These are phyloP conservation scores for Suricata suricatta DNA, from an alignment of 2,113 vertebrate species.

Conservation along the genomic window DNA sequence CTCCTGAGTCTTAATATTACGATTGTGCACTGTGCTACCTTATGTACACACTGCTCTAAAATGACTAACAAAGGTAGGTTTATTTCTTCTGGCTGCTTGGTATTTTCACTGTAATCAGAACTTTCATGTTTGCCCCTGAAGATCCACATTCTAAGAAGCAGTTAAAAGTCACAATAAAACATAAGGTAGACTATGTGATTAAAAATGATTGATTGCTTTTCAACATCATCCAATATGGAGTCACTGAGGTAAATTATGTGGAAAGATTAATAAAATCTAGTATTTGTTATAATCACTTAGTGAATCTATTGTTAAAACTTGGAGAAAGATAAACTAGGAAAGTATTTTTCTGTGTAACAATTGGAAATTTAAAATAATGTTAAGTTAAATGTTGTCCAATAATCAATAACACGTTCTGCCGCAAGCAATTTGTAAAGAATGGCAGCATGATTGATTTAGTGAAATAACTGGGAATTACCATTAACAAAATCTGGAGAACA, in stretches of 20 bases:
- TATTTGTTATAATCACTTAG: not conserved
- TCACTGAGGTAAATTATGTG: not conserved
- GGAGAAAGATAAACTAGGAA: not conserved
- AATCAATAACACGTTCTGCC: not conserved
- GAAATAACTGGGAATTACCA: not conserved
- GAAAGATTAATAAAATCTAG: not conserved
- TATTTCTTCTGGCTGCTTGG: not conserved
- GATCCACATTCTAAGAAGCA: not conserved
- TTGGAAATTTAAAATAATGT: not conserved
- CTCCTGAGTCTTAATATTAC: fast-evolving
- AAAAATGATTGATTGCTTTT: not conserved
- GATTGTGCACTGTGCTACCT: fast-evolving
- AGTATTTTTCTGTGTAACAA: not conserved
- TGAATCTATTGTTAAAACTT: not conserved
- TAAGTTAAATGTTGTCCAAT: not conserved
- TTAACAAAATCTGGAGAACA: not conserved
- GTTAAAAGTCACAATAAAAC: not conserved
- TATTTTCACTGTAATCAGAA: not conserved
- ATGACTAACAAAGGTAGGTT: not conserved
- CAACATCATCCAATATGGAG: not conserved
- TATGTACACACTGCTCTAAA: not conserved
- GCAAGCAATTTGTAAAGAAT: not conserved
- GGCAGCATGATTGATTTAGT: not conserved
- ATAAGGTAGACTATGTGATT: not conserved
- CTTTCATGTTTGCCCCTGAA: not conserved